Evolutionary conservation across 2,113 vertebrate genomes (phyloP).

Genomic region (Pandion haliaetus): DNA sequence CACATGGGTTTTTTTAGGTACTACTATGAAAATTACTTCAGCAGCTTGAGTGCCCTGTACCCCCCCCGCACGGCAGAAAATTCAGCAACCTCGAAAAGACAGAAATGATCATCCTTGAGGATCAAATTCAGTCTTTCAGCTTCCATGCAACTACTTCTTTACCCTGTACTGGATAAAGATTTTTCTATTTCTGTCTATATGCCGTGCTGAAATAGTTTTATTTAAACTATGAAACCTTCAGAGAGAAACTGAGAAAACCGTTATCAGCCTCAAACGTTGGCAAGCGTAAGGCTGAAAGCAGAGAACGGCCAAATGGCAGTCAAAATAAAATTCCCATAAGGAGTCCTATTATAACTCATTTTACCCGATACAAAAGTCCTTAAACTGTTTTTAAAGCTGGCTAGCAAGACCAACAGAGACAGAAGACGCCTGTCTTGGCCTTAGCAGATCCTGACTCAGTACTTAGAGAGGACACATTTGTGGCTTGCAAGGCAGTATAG

Average conservation of each 20-base stretch:
- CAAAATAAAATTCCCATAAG: background rate
- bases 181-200: background rate
- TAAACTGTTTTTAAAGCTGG: background rate
- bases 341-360: background rate
- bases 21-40: background rate
- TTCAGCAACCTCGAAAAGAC: background rate
- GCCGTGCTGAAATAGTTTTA: background rate
- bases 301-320: background rate
- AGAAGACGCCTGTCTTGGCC: background rate
- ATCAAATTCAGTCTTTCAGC: background rate
- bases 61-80: accelerated
- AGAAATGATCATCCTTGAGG: accelerated
- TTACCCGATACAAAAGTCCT: background rate
- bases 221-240: background rate
- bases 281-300: background rate
- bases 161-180: too few relatives aligned
- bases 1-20: background rate
- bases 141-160: background rate
- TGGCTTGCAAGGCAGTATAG: background rate
- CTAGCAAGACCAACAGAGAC: background rate
- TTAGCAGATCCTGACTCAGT: background rate
- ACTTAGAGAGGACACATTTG: too few relatives aligned
- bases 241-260: background rate
- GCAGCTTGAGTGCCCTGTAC: background rate
- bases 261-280: background rate